Conservation (phyloP, 2,113 vertebrate genomes). For the Cyanoliseus patagonus region DNA sequence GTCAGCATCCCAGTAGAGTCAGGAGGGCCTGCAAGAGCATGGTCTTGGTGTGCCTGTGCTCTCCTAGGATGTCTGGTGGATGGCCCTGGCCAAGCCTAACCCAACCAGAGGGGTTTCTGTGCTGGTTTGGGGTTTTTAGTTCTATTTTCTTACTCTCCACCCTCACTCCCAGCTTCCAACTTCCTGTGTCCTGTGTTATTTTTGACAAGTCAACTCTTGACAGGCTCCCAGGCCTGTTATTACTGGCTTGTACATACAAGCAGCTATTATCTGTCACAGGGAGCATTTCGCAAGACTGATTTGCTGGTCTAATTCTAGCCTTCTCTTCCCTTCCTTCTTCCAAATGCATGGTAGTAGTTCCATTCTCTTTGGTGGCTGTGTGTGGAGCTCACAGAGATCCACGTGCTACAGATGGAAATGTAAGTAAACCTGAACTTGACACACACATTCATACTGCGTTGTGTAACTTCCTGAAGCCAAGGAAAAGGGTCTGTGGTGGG, state of each 20-base stretch:
- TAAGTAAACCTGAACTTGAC: neutral
- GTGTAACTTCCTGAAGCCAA: neutral
- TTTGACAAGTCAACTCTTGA: neutral
- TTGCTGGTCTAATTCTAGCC: neutral
- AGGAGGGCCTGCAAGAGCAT: accelerated
- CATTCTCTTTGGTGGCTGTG: neutral
- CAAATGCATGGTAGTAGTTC: accelerated
- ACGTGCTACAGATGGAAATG: accelerated
- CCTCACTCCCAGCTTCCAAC: neutral
- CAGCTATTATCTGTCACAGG: accelerated
- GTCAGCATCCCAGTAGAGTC: neutral
- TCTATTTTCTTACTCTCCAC: no score
- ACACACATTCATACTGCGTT: accelerated
- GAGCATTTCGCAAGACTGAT: neutral
- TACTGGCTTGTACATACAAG: neutral
- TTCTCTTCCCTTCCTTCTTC: neutral
- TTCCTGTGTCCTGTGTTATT: neutral
- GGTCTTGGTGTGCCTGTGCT: neutral
- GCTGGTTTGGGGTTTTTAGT: no score
- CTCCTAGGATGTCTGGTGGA: neutral
- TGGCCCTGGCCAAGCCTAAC: neutral
- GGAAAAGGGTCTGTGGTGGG: neutral
- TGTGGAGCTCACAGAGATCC: neutral
- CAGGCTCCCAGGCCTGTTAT: neutral
- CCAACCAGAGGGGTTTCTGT: neutral